phyloP scores from a whole-genome alignment of 2,797 vertebrate genomes.

The Sebastes itinus region DNA sequence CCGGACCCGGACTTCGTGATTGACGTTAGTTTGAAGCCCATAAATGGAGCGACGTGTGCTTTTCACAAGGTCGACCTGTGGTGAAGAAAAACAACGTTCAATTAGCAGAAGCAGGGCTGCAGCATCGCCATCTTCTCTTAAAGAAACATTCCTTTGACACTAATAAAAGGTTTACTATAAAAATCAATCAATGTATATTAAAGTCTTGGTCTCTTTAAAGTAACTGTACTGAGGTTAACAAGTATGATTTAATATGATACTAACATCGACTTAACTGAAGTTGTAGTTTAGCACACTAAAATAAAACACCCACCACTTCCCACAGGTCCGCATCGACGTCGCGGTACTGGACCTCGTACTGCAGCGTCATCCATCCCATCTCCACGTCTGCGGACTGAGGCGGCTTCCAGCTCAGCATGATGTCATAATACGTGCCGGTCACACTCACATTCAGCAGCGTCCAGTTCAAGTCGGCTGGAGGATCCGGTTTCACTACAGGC shows the following conservation, averaged over 20 bases:
- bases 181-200: not conserved
- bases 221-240: not conserved
- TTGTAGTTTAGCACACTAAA: not conserved
- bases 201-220: not conserved
- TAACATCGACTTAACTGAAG: not conserved
- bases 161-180: not conserved
- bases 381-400: slow-evolving; percentile 87
- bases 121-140: not conserved
- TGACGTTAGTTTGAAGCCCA: slow-evolving; percentile 84
- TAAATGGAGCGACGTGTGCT: slow-evolving; percentile 85
- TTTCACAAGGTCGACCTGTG: slow-evolving; percentile 80
- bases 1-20: slow-evolving; percentile 89
- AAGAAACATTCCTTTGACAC: not conserved
- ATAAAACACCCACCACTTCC: slow-evolving; percentile 65
- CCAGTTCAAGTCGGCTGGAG: slow-evolving; percentile 90
- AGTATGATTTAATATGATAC: not conserved
- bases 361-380: slow-evolving; percentile 89
- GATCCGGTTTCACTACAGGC: slow-evolving; percentile 90
- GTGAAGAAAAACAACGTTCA: slow-evolving; percentile 41
- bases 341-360: slow-evolving; percentile 91
- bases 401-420: slow-evolving; percentile 89
- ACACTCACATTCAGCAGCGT: slow-evolving; percentile 86
- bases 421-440: slow-evolving; percentile 82
- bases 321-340: slow-evolving; percentile 58
- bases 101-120: not conserved